Evolutionary conservation across 2,797 vertebrate species (phyloP).

Genomic region (Diplodus sargus): DNA sequence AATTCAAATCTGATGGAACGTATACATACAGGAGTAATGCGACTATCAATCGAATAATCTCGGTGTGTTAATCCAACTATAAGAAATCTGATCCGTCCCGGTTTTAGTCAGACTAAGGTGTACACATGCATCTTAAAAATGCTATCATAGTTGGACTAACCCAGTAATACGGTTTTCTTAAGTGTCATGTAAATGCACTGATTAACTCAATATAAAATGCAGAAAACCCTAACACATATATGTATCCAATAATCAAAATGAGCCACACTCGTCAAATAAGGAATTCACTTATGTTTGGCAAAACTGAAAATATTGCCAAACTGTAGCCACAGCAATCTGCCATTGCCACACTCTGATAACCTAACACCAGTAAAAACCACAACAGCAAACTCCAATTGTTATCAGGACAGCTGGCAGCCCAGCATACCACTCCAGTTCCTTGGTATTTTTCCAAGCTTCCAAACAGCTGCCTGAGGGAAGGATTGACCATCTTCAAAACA

Average conservation of each 20-base stretch:
- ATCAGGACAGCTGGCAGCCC: slow-evolving; percentile 64
- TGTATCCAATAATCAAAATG: background rate
- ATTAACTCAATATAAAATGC: no score
- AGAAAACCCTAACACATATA: background rate
- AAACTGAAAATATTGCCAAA: slow-evolving; percentile 25
- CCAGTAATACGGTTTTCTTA: no score
- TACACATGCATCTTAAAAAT: no score
- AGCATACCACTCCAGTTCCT: slow-evolving; percentile 14
- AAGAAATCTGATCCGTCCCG: no score
- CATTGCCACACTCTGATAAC: slow-evolving; percentile 52
- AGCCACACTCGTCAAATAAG: background rate
- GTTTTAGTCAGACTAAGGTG: no score
- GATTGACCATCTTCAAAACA: slow-evolving; percentile 25
- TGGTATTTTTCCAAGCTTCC: slow-evolving; percentile 63
- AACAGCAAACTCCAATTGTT: slow-evolving; percentile 66
- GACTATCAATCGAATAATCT: no score
- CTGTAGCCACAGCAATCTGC: slow-evolving; percentile 21
- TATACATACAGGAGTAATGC: no score
- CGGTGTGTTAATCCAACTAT: no score
- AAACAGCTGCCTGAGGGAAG: slow-evolving; percentile 46
- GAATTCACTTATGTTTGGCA: background rate
- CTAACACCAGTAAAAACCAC: slow-evolving; percentile 60
- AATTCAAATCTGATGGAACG: no score
- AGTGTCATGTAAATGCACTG: no score
- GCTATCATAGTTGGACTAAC: no score